phyloP scores from a whole-genome alignment of 2,797 vertebrate genomes.

The Myotis myotis region DNA sequence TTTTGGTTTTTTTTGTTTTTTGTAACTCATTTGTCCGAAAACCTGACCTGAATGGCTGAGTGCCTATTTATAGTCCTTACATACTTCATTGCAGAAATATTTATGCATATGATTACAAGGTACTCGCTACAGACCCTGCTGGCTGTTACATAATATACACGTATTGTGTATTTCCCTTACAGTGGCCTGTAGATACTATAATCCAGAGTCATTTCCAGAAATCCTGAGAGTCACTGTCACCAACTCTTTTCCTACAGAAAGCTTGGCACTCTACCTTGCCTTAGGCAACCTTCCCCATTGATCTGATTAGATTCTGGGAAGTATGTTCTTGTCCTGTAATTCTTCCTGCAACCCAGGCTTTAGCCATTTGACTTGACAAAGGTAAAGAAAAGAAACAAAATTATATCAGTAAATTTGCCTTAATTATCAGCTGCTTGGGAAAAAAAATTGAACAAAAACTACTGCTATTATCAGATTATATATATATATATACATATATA shows the following conservation, averaged over 20 bases:
- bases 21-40: background rate
- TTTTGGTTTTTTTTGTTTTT: background rate
- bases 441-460: background rate
- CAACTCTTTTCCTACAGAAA: slow-evolving; percentile 9
- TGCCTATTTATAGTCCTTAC: slow-evolving; percentile 36
- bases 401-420: slow-evolving; percentile 22
- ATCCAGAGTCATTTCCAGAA: slow-evolving; percentile 39
- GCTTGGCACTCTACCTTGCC: background rate
- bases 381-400: slow-evolving; percentile 28
- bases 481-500: no score
- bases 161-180: background rate
- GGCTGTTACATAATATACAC: background rate
- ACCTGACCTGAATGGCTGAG: slow-evolving; percentile 2
- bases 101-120: slow-evolving; percentile 12
- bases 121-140: background rate
- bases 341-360: background rate
- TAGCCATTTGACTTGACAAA: slow-evolving; percentile 26
- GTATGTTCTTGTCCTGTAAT: background rate
- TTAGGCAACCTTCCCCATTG: slow-evolving; percentile 1
- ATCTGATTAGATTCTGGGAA: slow-evolving; percentile 12
- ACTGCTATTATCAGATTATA: background rate
- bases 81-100: slow-evolving; percentile 48
- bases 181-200: slow-evolving; percentile 19
- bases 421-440: background rate
- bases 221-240: slow-evolving; percentile 15